Conservation (phyloP, 2,113 vertebrate species). For the Equus quagga region DNA sequence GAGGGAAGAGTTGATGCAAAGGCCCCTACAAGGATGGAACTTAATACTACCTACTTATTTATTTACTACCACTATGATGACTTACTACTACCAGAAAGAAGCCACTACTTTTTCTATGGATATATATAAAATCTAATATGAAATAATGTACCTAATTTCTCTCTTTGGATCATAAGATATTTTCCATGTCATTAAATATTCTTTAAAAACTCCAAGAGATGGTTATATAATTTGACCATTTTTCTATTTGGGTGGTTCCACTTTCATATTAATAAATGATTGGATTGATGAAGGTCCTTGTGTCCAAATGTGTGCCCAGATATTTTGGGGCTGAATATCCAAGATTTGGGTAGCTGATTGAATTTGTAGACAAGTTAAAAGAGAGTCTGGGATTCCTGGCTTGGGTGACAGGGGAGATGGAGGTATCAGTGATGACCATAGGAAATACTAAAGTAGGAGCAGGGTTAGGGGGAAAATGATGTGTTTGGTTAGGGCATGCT, state of each 20-base stretch:
- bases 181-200: background rate
- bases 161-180: background rate
- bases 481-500: background rate
- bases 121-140: background rate
- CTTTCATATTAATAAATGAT: background rate
- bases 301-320: background rate
- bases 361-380: background rate
- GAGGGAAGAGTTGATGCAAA: background rate
- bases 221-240: background rate
- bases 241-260: background rate
- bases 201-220: background rate
- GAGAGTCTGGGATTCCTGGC: background rate
- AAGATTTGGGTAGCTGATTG: background rate
- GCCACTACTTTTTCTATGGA: background rate
- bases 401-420: background rate
- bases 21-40: background rate
- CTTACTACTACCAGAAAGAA: background rate
- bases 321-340: background rate
- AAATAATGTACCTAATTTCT: conserved; percentile 7
- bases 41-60: background rate
- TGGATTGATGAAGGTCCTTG: background rate
- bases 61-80: background rate
- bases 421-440: background rate
- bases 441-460: background rate
- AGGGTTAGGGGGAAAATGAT: background rate